Evolutionary conservation across 1,140 invertebrate genomes (phyloP).

Genomic region (Ditylenchus dipsaci): DNA sequence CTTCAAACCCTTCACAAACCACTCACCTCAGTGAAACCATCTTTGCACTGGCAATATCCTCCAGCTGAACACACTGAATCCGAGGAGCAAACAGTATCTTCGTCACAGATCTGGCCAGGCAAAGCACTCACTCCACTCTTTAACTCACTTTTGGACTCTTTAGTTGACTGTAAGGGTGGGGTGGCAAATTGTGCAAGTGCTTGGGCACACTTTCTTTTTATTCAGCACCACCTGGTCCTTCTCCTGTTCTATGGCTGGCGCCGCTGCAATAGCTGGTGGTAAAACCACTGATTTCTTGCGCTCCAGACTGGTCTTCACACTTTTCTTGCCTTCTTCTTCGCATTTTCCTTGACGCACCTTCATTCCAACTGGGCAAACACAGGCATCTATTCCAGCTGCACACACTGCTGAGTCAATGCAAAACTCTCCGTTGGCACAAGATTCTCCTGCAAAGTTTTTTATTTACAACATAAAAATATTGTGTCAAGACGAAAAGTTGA

Average conservation of each 20-base stretch:
- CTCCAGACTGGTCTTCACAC: not conserved
- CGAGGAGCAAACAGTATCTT: conserved; percentile 11
- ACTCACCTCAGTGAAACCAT: not conserved
- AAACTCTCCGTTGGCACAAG: conserved; percentile 39
- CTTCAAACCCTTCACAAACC: too few species aligned
- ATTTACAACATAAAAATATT: not conserved
- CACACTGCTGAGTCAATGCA: conserved; percentile 28
- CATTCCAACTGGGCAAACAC: conserved; percentile 38
- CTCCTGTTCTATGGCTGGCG: too few species aligned
- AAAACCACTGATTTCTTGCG: not conserved
- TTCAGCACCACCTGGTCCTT: too few species aligned
- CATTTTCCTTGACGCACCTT: conserved; percentile 22
- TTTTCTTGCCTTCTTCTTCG: conserved; percentile 18
- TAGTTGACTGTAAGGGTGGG: too few species aligned
- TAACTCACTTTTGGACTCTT: not conserved
- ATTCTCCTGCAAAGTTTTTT: conserved; percentile 31
- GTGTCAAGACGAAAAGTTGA: not conserved
- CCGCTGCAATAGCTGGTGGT: too few species aligned
- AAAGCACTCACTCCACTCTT: conserved; percentile 1
- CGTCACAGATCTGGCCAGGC: conserved; percentile 27
- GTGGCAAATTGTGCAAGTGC: too few species aligned
- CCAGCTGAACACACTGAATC: conserved; percentile 32
- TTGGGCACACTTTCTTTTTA: too few species aligned
- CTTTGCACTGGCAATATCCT: not conserved
- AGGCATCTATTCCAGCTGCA: conserved; percentile 28